These are phyloP conservation scores for Pardalotus punctatus DNA, from an alignment of 2,113 vertebrate species.

Conservation along the genomic window DNA sequence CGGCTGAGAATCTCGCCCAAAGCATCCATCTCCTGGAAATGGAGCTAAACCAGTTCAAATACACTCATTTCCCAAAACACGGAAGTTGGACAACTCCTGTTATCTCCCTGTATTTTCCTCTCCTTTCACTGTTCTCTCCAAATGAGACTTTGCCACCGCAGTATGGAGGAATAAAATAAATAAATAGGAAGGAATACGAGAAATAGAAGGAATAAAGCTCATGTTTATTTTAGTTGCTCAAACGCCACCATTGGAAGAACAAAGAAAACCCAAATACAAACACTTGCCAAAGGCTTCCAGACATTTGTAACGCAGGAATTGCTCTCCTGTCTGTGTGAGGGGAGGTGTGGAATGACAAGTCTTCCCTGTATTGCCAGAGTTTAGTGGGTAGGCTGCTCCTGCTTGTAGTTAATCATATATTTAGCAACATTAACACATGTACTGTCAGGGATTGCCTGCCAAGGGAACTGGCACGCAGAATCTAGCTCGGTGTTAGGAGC, in stretches of 20 bases:
- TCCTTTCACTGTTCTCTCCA: neutral
- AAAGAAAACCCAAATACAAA: neutral
- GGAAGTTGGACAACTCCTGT: neutral
- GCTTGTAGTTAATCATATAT: neutral
- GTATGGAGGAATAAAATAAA: neutral
- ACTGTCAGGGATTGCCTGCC: neutral
- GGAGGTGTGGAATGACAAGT: neutral
- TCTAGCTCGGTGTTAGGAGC: neutral
- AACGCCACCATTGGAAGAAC: neutral
- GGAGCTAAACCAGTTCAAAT: neutral
- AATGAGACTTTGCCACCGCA: neutral
- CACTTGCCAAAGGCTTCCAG: neutral
- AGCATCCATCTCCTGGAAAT: neutral
- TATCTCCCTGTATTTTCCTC: neutral
- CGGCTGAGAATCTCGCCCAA: neutral
- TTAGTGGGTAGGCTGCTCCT: neutral
- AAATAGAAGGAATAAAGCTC: neutral
- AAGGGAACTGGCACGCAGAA: neutral
- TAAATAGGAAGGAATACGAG: no score
- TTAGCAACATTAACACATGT: neutral
- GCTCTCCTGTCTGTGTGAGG: neutral
- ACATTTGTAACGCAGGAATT: neutral
- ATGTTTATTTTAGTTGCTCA: neutral
- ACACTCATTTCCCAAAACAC: neutral
- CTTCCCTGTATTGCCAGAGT: neutral